phyloP scores from a whole-genome alignment of 2,113 vertebrate species.

The Suncus etruscus region DNA sequence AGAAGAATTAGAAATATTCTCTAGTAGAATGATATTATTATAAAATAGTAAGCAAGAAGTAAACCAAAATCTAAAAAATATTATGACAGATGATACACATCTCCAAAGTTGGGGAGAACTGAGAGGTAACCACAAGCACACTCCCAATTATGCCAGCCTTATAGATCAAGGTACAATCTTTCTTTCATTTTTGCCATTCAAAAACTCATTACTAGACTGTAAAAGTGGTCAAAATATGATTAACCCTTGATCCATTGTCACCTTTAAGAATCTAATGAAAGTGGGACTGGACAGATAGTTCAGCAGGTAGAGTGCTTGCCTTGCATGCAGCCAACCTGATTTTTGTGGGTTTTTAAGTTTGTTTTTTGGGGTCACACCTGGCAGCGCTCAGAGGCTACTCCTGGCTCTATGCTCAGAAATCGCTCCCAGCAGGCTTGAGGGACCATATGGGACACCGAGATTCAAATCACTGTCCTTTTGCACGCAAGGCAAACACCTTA shows the following conservation, averaged over 20 bases:
- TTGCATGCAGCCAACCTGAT: too few species aligned
- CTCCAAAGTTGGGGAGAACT: not conserved
- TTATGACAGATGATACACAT: not conserved
- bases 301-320: too few species aligned
- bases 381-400: too few species aligned
- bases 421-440: too few species aligned
- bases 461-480: too few species aligned
- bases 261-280: slow-evolving; percentile 13
- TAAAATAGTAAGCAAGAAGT: too few species aligned
- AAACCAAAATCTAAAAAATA: too few species aligned
- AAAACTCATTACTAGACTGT: not conserved
- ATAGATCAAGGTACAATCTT: not conserved
- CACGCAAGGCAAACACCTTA: too few species aligned
- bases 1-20: slow-evolving; percentile 50
- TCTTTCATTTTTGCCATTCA: slow-evolving; percentile 49
- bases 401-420: too few species aligned
- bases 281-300: not conserved
- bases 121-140: not conserved
- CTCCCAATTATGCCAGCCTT: not conserved
- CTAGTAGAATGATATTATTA: not conserved
- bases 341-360: too few species aligned
- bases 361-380: too few species aligned
- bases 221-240: not conserved
- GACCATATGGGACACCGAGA: too few species aligned
- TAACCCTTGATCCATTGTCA: not conserved